Evolutionary conservation across 2,888 invertebrate species (phyloP), one percentile per base, ranked within the genome.

Genomic region (Drosophila aldrichi): DNA sequence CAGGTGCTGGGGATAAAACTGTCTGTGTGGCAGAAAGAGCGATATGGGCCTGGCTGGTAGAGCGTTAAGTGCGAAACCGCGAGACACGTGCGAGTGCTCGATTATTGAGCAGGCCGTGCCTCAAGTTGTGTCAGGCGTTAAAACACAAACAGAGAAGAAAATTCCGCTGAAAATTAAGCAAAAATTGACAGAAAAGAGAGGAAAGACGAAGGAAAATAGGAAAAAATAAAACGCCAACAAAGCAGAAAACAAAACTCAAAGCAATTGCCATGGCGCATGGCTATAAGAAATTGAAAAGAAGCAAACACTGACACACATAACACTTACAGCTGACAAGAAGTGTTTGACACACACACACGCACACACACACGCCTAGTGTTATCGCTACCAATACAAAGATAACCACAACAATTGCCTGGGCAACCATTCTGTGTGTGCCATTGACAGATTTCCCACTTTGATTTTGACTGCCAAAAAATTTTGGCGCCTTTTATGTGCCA

Each of bases 281-380:
- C 41, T 20, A 44, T 18, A 36, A 46, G 36, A 65, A 69, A 79
- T 77, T 84, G 79, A 79, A 79, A 76, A 73, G 74, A 74, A 70
- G 48, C 64, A 29, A 60, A 43, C 55, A 67, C 74, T 74, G 22
- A 49, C 59, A 52, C 59, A 70, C 70, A 79, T 65, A 82, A 77
- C 79, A 85, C 71, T 86, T 82, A 77, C 48, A n/a, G 29, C 79
- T 76, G 80, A 82, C 83, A 85, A 71, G 72, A 82, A 88, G 83
- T 80, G 74, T 82, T 86, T 75, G 77, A 74, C 73, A 60, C 77
- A 79, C 71, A 77, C 77, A 75, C 72, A 69, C 65, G 51, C 60
- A 63, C n/a, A 74, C 73, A 60, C 77, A 22, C 48, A 51, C 62
- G 64, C 67, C 12, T 10, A 59, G 55, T 22, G 44, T 25, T 48